Percentiles rank a stretch among this genome's conserved stretches.
Conservation (phyloP, 2,888 invertebrate species). For the Atrina japonica region DNA sequence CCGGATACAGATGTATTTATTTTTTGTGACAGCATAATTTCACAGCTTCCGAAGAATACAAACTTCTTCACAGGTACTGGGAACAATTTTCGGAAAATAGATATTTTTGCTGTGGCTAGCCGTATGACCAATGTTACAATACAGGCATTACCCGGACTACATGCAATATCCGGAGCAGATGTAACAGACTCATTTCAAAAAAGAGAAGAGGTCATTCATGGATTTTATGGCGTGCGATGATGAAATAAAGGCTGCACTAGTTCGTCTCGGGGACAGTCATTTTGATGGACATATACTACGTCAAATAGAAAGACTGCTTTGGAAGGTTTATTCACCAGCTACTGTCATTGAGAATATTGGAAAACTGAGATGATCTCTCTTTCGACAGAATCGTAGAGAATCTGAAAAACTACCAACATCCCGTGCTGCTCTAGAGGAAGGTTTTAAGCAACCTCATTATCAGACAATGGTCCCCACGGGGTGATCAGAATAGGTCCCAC, state of each 20-base stretch:
- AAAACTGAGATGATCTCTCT: not conserved
- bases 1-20: conserved; percentile 24
- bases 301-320: not conserved
- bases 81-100: conserved; percentile 9
- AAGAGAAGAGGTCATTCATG: not conserved
- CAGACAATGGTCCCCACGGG: conserved; percentile 1
- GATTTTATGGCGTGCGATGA: not conserved
- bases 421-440: conserved; percentile 5
- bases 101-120: not conserved
- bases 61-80: conserved; percentile 10
- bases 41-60: not conserved
- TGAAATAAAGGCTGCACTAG: not conserved
- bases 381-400: conserved; percentile 12
- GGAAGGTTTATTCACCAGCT: not conserved
- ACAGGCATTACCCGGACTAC: conserved; percentile 6
- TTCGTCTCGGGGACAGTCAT: not conserved
- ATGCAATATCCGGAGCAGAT: conserved; percentile 26
- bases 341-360: not conserved
- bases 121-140: conserved; percentile 1
- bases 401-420: conserved; percentile 24
- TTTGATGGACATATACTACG: not conserved
- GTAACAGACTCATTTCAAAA: conserved; percentile 18
- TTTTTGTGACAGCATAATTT: not conserved
- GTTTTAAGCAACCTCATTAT: not conserved
- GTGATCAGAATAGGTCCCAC: too few relatives aligned